Percentiles rank a stretch among this genome's conserved stretches.
Evolutionary conservation across 2,797 vertebrate genomes (phyloP).

Genomic region (Lagothrix lagotricha): DNA sequence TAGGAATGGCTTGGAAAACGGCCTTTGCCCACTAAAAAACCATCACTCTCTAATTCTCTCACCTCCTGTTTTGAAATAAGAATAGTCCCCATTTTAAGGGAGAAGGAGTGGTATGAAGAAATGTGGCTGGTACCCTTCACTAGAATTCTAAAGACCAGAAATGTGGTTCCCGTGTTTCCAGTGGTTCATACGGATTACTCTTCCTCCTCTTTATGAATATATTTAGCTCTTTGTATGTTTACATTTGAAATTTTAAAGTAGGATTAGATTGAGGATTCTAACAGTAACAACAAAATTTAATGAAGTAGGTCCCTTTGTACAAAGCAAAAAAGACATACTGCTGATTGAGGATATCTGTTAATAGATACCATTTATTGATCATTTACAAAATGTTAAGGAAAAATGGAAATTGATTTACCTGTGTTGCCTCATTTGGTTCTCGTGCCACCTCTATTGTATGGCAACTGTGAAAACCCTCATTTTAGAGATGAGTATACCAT

Average conservation of each 20-base stretch:
- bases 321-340: background rate
- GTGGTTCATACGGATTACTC: background rate
- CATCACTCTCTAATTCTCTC: conserved; percentile 9
- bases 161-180: background rate
- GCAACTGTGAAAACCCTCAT: background rate
- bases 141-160: background rate
- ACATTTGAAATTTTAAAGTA: conserved; percentile 3
- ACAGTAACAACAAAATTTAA: background rate
- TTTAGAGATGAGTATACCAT: background rate
- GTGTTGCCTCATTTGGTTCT: background rate
- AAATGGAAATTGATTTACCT: background rate
- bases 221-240: background rate
- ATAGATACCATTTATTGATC: background rate
- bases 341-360: background rate
- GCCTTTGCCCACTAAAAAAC: background rate
- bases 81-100: conserved; percentile 18
- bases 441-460: background rate
- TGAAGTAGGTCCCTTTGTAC: background rate
- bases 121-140: background rate
- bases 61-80: conserved; percentile 24
- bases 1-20: conserved; percentile 16
- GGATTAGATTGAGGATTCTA: background rate
- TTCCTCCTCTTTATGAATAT: background rate
- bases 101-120: background rate
- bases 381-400: background rate